Conservation (phyloP, 2,797 vertebrate species). For the Micropoecilia bifurca region DNA sequence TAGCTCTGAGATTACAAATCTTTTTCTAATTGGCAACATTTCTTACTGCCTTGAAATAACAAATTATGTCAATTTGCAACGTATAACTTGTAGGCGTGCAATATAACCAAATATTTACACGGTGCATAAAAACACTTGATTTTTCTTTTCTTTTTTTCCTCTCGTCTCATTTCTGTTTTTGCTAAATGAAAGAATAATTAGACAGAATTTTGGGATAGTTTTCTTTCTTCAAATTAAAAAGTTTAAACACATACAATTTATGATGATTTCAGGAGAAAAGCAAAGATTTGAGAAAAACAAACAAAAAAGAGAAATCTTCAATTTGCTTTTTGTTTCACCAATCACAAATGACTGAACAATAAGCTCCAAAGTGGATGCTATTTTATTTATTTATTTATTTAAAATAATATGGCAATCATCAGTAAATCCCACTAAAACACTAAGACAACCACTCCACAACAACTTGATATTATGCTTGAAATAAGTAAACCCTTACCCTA, state of each 20-base stretch:
- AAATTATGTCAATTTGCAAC: neutral
- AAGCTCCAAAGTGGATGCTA: neutral
- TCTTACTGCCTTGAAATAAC: neutral
- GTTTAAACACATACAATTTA: neutral
- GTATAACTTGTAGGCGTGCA: too few relatives aligned
- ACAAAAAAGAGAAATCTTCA: neutral
- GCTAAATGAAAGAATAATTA: neutral
- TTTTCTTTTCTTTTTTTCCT: too few relatives aligned
- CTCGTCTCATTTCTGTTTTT: neutral
- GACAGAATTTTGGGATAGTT: neutral
- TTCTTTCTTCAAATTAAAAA: neutral
- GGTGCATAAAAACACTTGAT: neutral
- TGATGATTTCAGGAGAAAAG: neutral
- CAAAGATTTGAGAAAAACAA: neutral
- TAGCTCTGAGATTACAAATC: neutral
- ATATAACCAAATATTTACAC: neutral
- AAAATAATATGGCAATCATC: neutral
- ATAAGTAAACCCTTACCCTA: neutral
- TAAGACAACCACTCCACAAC: neutral
- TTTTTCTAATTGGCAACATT: neutral
- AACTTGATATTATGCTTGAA: neutral
- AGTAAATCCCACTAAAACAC: neutral
- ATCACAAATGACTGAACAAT: neutral
- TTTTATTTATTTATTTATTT: too few relatives aligned
- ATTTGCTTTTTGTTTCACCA: too few relatives aligned